phyloP scores from a whole-genome alignment of 1,140 invertebrate species.

The Zaprionus ornatus region DNA sequence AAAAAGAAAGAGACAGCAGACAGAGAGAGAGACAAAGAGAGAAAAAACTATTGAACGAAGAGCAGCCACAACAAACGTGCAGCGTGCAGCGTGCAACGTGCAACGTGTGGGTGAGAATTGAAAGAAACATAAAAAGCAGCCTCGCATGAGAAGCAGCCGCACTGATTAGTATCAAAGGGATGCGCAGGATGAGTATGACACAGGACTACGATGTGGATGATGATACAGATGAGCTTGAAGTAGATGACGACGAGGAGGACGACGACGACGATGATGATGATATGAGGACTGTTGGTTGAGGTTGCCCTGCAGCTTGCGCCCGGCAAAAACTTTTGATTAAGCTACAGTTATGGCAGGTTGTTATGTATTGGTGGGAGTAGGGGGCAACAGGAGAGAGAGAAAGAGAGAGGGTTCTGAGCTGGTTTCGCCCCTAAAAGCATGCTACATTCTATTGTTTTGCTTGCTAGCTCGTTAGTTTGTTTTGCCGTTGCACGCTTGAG shows the following conservation, averaged over 20 bases:
- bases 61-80: conserved; percentile 47
- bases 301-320: conserved; percentile 58
- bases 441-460: conserved; percentile 77
- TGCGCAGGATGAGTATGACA: conserved; percentile 24
- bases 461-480: conserved; percentile 79
- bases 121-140: conserved; percentile 46
- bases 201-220: conserved; percentile 16
- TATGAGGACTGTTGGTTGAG: conserved; percentile 48
- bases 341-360: conserved; percentile 81
- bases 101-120: conserved; percentile 4
- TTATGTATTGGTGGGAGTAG: conserved; percentile 26
- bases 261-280: conserved; percentile 19
- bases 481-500: conserved; percentile 62
- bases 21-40: not conserved
- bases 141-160: conserved; percentile 62
- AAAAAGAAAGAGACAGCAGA: conserved; percentile 10
- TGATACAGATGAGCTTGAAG: conserved; percentile 4
- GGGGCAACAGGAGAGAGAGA: not conserved
- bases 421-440: conserved; percentile 42
- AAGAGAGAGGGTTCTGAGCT: not conserved
- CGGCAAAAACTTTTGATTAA: conserved; percentile 82
- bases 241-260: conserved; percentile 16
- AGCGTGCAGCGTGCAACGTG: conserved; percentile 8
- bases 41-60: conserved; percentile 40
- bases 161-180: conserved; percentile 76